Evolutionary conservation across 2,113 vertebrate species (phyloP), one percentile per base, ranked within the genome.

Genomic region (Siphamia tubifer): DNA sequence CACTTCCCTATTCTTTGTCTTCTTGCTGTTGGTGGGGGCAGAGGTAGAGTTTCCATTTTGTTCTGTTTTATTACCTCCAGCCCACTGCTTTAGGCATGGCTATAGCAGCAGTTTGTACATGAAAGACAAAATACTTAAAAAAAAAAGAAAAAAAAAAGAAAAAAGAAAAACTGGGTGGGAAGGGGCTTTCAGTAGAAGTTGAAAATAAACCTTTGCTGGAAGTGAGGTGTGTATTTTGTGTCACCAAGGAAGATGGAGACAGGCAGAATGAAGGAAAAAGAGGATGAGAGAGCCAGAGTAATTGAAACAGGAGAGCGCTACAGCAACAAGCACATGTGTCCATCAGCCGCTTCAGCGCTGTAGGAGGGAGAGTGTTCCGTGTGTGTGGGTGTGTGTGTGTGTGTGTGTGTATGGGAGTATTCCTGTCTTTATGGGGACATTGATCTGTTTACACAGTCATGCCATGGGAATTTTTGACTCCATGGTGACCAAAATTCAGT

Each of bases 281-380:
- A 24, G 69, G 19, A 20, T 52, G 51, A 40, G 53, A 25, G 52
- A 30, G 63, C 35, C 35, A 31, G 70, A 36, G 74, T 84, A 83
- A 87, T 79, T 80, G 79, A 86, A 86, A 82, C 51, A 38, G 82
- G 53, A 81, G 79, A 71, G 49, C 24, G 60, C 64, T 36, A 5
- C 63, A 68, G 63, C 72, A 17, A 38, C 30, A 10, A 15, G 42
- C 54, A 56, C 15, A 1, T 34, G 68, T 75, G 79, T 86, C 83
- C 74, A 51, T 86, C 81, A 77, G 81, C 32, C 9, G 55, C 53
- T 32, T 4, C 6, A 3, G 54, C 74, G 1, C 78, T 1, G 76
- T 44, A 31, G 82, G 86, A 34, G 69, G 69, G 56, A 55, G 68
- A 77, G 65, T 49, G 67, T 72, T 52, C 5, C 19, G 25, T 42